Percentiles rank a stretch among this genome's conserved stretches.
These are phyloP conservation scores for Eupithecia subumbrata DNA, from an alignment of 2,888 invertebrate genomes.

Conservation along the genomic window DNA sequence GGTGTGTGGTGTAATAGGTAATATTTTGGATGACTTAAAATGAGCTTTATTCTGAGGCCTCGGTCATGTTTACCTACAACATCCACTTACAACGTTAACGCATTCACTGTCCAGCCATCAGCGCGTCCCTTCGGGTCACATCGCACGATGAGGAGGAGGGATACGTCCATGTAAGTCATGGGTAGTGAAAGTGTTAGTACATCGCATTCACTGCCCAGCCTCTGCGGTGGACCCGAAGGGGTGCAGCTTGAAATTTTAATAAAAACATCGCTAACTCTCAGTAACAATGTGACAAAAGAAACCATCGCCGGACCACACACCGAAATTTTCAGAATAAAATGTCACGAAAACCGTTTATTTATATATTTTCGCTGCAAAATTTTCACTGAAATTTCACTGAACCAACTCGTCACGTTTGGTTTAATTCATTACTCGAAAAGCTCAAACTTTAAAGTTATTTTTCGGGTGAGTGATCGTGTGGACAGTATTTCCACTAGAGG, in stretches of 20 bases:
- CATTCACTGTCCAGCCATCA: neutral
- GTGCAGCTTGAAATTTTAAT: neutral
- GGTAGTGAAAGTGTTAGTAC: no score
- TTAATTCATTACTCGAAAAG: neutral
- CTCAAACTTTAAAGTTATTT: neutral
- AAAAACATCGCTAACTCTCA: neutral
- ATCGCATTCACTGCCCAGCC: neutral
- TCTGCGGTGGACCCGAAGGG: neutral
- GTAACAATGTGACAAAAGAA: neutral
- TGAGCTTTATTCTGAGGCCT: no score
- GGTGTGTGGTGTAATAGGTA: no score
- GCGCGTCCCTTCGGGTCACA: no score
- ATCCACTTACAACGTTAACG: neutral
- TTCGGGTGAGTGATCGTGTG: neutral
- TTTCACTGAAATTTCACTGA: slow-evolving; percentile 1
- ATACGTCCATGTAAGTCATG: no score
- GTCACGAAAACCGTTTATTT: slow-evolving; percentile 1
- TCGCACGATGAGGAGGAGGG: no score
- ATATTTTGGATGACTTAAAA: neutral
- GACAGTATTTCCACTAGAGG: neutral
- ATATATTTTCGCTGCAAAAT: neutral
- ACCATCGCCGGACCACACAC: neutral
- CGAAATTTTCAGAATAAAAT: slow-evolving; percentile 1
- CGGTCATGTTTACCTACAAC: no score
- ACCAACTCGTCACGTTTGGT: slow-evolving; percentile 8